A percentile compares a stretch with the other conserved stretches of the same genome.
Conservation (phyloP, 53 echinoderm and acorn worm species). For the Crossaster papposus region DNA sequence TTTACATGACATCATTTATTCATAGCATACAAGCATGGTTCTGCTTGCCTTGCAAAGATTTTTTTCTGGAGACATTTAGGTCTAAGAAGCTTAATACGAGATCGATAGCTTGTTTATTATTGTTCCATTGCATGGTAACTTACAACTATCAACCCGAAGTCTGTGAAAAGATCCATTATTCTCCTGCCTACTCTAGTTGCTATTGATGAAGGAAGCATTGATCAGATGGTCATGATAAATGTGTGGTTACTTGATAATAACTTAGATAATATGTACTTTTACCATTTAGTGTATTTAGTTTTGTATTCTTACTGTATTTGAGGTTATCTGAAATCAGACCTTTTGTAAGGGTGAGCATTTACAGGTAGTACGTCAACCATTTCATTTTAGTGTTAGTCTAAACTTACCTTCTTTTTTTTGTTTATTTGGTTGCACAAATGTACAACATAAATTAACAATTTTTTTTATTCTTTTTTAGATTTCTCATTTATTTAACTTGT, state of each 20-base stretch:
- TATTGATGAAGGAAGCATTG: not conserved
- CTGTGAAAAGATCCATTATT: slow-evolving; percentile 10
- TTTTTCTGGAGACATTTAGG: slow-evolving; percentile 10
- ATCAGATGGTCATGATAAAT: not conserved
- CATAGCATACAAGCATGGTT: not conserved
- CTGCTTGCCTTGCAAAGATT: not conserved
- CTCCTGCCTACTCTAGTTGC: not conserved
- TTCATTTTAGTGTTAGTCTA: too few relatives aligned
- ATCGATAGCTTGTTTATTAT: slow-evolving; percentile 25
- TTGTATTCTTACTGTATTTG: too few relatives aligned
- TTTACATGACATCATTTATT: too few relatives aligned
- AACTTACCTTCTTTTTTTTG: too few relatives aligned
- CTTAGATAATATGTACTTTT: not conserved
- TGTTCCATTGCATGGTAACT: slow-evolving; percentile 32
- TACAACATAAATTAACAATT: too few relatives aligned
- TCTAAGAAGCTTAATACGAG: slow-evolving; percentile 13
- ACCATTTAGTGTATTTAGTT: not conserved
- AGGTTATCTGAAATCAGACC: too few relatives aligned
- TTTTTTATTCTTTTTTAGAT: too few relatives aligned
- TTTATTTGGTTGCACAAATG: too few relatives aligned
- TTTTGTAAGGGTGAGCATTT: too few relatives aligned
- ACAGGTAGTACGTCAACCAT: too few relatives aligned
- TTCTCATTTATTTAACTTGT: too few relatives aligned
- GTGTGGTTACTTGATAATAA: not conserved
- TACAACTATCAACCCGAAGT: slow-evolving; percentile 16